Percentiles rank a stretch among this genome's conserved stretches.
Conservation (phyloP, 2,888 invertebrate species). For the Frankliniella fusca region DNA sequence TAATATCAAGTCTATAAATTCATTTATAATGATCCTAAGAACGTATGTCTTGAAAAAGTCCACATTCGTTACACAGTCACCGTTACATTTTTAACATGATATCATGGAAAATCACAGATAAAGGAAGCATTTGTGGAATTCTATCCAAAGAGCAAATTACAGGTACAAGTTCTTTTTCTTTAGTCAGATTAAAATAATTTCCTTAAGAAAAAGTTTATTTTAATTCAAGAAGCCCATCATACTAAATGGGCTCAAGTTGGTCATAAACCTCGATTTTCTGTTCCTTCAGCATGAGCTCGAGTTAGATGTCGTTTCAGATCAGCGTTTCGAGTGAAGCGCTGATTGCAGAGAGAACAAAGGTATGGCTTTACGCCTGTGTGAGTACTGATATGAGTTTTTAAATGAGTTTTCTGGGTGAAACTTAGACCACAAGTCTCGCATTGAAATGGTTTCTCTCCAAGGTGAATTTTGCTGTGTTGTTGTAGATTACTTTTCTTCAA, state of each 20-base stretch:
- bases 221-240: neutral
- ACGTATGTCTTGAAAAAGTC: neutral
- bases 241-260: neutral
- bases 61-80: neutral
- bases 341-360: neutral
- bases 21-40: neutral
- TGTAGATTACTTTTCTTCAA: conserved; percentile 3
- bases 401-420: conserved; percentile 1
- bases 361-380: neutral
- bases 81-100: neutral
- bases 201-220: neutral
- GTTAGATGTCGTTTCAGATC: neutral
- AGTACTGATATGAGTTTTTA: neutral
- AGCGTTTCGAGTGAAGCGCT: neutral
- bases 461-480: neutral
- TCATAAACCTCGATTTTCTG: conserved; percentile 1
- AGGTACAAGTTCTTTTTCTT: neutral
- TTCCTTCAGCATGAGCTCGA: neutral
- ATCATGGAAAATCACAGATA: conserved; percentile 5
- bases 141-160: neutral
- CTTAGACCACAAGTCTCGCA: neutral
- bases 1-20: neutral
- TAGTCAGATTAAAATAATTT: neutral
- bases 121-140: neutral
- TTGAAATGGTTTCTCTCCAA: neutral